A percentile compares a stretch with the other conserved stretches of the same genome.
phyloP scores from a whole-genome alignment of 2,797 vertebrate genomes.

The Hydrolagus colliei region DNA sequence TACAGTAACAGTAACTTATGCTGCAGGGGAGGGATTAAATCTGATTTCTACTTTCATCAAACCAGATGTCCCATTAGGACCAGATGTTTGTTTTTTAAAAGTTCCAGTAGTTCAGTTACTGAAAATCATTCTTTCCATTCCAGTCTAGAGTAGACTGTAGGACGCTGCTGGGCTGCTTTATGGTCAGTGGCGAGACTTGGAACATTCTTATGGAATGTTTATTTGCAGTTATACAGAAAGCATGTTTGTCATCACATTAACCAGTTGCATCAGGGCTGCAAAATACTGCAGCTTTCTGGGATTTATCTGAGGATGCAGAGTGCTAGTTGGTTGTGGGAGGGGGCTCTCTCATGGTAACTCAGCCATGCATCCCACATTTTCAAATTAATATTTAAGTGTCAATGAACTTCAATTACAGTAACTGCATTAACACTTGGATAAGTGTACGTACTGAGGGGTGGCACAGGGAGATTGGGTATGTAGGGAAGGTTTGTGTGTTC shows the following conservation, averaged over 20 bases:
- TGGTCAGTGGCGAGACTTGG: conserved; percentile 65
- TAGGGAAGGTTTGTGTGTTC: too few species aligned
- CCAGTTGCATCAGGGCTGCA: conserved; percentile 75
- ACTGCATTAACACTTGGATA: conserved; percentile 82
- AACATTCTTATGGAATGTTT: conserved; percentile 69
- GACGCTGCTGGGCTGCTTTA: conserved; percentile 61
- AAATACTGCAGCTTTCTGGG: conserved; percentile 80
- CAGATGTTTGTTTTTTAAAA: conserved; percentile 15
- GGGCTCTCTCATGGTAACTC: conserved; percentile 24
- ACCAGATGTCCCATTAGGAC: conserved; percentile 10
- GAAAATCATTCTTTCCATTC: conserved; percentile 26
- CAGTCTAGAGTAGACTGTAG: conserved; percentile 42
- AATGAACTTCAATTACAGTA: conserved; percentile 99
- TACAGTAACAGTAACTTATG: background rate
- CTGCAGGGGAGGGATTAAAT: background rate
- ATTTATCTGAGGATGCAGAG: conserved; percentile 64
- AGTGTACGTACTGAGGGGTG: too few species aligned
- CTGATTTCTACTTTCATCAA: conserved; percentile 6
- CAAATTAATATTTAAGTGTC: conserved; percentile 99
- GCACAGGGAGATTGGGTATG: too few species aligned
- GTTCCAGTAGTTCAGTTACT: background rate
- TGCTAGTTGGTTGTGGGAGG: conserved; percentile 50
- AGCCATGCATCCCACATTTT: conserved; percentile 87
- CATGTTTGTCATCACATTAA: conserved; percentile 76
- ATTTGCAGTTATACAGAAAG: conserved; percentile 70